Evolutionary conservation across 2,113 vertebrate species (phyloP).

Genomic region (Podarcis raffonei): DNA sequence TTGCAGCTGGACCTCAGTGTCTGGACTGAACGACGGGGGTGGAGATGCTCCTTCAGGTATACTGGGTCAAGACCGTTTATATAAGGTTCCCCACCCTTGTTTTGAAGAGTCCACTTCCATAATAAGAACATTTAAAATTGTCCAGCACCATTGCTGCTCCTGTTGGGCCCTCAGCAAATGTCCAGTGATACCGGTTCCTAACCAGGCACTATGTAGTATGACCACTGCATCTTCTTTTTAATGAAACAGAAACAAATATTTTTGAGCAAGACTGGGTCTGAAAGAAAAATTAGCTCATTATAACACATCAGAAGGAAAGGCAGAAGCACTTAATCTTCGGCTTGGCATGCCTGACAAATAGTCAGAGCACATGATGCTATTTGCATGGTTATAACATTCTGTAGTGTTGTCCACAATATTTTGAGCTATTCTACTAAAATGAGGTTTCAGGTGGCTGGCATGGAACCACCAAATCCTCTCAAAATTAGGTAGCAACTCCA

Average conservation of each 20-base stretch:
- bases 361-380: background rate
- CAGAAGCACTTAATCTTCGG: background rate
- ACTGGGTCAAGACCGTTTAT: too few relatives aligned
- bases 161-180: background rate
- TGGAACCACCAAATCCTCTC: slow-evolving; percentile 4
- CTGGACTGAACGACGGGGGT: too few relatives aligned
- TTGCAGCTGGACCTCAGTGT: too few relatives aligned
- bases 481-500: slow-evolving; percentile 2
- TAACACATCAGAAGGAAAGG: background rate
- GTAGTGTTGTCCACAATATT: background rate
- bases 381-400: slow-evolving; percentile 1
- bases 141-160: too few relatives aligned
- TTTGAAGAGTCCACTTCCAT: too few relatives aligned
- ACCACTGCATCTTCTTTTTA: background rate
- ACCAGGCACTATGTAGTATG: background rate
- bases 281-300: background rate
- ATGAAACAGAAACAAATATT: background rate
- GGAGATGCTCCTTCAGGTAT: too few relatives aligned
- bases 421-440: slow-evolving; percentile 4
- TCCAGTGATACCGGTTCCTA: background rate
- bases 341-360: background rate
- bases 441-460: slow-evolving; percentile 8
- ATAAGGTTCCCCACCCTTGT: too few relatives aligned
- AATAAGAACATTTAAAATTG: too few relatives aligned
- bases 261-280: background rate